Evolutionary conservation across 2,888 invertebrate genomes (phyloP), one percentile per base, ranked within the genome.

Genomic region (Agriopis aurantiaria): DNA sequence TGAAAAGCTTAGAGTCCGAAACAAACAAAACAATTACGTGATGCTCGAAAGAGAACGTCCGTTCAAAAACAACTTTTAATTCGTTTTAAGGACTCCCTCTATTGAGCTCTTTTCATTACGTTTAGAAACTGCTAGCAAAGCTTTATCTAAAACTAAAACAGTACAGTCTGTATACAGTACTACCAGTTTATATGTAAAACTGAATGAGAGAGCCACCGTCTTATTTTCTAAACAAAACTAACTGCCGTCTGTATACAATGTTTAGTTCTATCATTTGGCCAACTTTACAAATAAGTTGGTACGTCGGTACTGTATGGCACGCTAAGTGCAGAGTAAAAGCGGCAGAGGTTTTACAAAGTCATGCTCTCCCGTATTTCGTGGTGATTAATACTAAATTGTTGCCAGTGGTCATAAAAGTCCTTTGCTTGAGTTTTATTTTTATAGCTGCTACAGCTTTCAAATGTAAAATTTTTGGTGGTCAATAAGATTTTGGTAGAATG

Each of bases 11-110:
- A 51, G 33, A 9, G 43, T 48, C 43, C 3, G 14, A n/a, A 65
- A 63, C 12, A 41, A 53, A 68, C 51, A 61, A 60, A 63, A 65
- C 11, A 49, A 60, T 64, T 64, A 61, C 71, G 55, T 61, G 61
- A 64, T 64, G 70, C 33, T 58, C 51, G 64, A 51, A 9, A 67
- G 45, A 41, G 60, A 67, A 73, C 58, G 65, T 63, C 70, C 66
- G 68, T 67, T 69, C 48, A 33, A 53, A 58, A 64, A 56, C 49
- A 70, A 75, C 58, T 73, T 73, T 55, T 71, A 71, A 76, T 75
- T 23, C 17, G 17, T 23, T 23, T 23, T 23, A 23, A 23, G 63
- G 60, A 55, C 56, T 49, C 40, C 48, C 12, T 5, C 45, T 6
- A 12, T 51, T 9, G 43, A 60, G 48, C 40, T 46, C 43, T 12